Conservation (phyloP, 1,140 invertebrate species). For the Diuraphis noxia region DNA sequence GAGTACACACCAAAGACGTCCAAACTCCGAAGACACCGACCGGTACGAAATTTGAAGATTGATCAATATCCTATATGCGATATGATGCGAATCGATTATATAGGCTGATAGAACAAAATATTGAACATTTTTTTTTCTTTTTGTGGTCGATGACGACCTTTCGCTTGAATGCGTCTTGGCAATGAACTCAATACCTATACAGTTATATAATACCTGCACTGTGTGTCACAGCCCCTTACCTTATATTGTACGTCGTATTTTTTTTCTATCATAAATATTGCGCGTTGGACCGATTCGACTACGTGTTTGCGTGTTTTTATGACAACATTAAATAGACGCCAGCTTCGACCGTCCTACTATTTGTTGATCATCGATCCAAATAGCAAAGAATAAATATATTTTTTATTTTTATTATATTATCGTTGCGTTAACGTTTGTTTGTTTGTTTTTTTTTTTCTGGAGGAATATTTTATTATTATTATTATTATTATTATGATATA, state of each 20-base stretch:
- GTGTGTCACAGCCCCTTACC: background rate
- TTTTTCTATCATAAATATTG: background rate
- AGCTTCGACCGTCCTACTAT: conserved; percentile 2
- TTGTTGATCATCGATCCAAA: background rate
- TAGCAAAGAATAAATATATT: background rate
- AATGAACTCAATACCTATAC: background rate
- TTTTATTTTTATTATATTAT: background rate
- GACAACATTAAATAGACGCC: background rate
- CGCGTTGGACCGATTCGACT: background rate
- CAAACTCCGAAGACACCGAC: background rate
- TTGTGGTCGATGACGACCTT: background rate
- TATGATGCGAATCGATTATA: no score
- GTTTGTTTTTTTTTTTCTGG: background rate
- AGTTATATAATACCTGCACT: background rate
- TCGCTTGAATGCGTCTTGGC: background rate
- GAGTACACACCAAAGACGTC: background rate
- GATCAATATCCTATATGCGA: background rate
- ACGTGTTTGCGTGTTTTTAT: background rate
- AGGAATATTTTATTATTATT: background rate
- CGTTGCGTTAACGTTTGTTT: background rate
- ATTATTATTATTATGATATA: no score
- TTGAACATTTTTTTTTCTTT: background rate
- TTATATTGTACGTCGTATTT: background rate
- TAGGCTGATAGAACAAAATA: background rate
- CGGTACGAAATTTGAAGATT: background rate